Percentiles rank a stretch among this genome's conserved stretches.
Evolutionary conservation across 2,113 vertebrate species (phyloP).

Genomic region (Proteles cristata): DNA sequence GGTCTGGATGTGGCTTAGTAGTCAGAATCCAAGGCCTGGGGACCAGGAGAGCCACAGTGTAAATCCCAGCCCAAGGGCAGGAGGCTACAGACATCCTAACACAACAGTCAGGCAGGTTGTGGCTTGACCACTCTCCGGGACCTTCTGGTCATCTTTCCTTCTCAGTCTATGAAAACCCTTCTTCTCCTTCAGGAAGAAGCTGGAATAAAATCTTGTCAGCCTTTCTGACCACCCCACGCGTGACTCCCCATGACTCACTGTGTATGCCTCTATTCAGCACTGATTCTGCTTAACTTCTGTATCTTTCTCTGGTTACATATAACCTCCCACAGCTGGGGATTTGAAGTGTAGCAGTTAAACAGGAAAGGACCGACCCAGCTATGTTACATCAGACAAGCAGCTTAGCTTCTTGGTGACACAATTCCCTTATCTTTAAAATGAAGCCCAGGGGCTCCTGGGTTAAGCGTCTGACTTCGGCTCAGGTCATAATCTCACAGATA

Average conservation of each 20-base stretch:
- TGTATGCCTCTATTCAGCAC: neutral
- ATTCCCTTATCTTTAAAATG: neutral
- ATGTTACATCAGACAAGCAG: neutral
- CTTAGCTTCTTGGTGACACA: neutral
- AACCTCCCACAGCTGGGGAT: neutral
- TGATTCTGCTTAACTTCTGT: neutral
- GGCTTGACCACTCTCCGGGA: neutral
- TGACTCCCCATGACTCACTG: rapidly evolving
- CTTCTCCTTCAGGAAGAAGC: neutral
- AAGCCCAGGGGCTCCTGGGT: neutral
- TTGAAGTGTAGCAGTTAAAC: neutral
- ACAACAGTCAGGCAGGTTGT: neutral
- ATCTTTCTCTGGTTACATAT: neutral
- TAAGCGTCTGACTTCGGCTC: too few relatives aligned
- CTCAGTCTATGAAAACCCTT: neutral
- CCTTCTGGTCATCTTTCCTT: neutral
- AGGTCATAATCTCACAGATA: too few relatives aligned
- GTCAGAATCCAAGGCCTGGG: neutral
- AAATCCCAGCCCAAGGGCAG: neutral
- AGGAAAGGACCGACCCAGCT: neutral
- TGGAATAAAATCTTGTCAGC: neutral
- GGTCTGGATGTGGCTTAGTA: neutral
- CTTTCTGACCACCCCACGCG: neutral
- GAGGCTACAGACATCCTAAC: neutral
- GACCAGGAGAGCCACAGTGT: rapidly evolving